These are phyloP conservation scores for Ctenopoma multispine DNA, from an alignment of 2,797 vertebrate species.

Conservation along the genomic window DNA sequence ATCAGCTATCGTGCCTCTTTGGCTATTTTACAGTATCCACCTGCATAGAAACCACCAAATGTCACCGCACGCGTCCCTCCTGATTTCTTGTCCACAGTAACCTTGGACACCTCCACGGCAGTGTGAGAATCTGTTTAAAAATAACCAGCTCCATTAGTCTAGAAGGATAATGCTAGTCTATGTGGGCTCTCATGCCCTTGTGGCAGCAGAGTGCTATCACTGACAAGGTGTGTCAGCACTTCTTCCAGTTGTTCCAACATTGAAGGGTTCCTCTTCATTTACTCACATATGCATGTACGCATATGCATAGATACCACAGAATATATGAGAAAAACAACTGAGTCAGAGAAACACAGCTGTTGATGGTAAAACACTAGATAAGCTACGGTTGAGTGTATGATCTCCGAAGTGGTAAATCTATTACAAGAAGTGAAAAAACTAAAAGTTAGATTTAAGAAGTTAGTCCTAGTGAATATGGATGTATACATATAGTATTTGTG, in stretches of 20 bases:
- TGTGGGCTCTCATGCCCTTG: constrained; percentile 82
- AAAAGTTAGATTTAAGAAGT: constrained; percentile 23
- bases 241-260: constrained; percentile 82
- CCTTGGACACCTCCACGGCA: constrained; percentile 83
- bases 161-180: constrained; percentile 82
- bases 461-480: neutral
- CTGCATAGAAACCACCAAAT: constrained; percentile 61
- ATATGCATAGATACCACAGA: constrained; percentile 10
- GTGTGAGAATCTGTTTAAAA: constrained; percentile 87
- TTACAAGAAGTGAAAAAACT: constrained; percentile 20
- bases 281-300: constrained; percentile 51
- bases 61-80: constrained; percentile 63
- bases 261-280: constrained; percentile 78
- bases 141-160: constrained; percentile 85
- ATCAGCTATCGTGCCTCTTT: constrained; percentile 58
- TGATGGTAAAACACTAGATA: constrained; percentile 6
- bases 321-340: constrained; percentile 32
- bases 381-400: constrained; percentile 9
- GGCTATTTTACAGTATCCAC: constrained; percentile 65
- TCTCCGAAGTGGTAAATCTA: neutral
- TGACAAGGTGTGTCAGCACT: constrained; percentile 84
- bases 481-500: neutral
- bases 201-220: constrained; percentile 83
- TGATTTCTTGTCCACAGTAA: constrained; percentile 77
- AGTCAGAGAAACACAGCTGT: constrained; percentile 29